Percentiles rank a stretch among this genome's conserved stretches.
phyloP scores from a whole-genome alignment of 2,797 vertebrate species.

The Sebastiscus albofasciatus region DNA sequence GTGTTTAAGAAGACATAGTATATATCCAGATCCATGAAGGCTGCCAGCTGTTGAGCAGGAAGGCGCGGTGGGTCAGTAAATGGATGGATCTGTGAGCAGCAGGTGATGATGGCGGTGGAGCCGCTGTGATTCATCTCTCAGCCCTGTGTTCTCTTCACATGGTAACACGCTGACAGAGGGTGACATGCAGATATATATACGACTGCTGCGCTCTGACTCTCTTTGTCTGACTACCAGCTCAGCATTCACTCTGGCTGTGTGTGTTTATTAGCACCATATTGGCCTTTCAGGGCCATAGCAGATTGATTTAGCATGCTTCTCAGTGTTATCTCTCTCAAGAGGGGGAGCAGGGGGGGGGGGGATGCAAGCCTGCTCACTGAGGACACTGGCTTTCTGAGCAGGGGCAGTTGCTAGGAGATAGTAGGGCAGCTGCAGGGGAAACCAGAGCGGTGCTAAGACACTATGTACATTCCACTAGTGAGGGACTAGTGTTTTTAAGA shows the following conservation, averaged over 20 bases:
- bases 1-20: constrained; percentile 10
- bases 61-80: constrained; percentile 9
- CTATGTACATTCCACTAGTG: neutral
- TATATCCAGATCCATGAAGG: neutral
- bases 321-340: constrained; percentile 44
- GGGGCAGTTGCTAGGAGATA: constrained; percentile 64
- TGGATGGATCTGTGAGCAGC: constrained; percentile 39
- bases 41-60: constrained; percentile 34
- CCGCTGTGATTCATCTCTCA: constrained; percentile 45
- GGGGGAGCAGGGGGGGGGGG: neutral
- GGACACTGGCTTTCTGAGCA: constrained; percentile 1
- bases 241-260: constrained; percentile 1
- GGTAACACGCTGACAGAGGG: constrained; percentile 44
- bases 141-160: constrained; percentile 42
- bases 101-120: constrained; percentile 35
- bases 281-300: constrained; percentile 77
- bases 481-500: constrained; percentile 3
- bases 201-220: neutral
- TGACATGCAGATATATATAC: constrained; percentile 33
- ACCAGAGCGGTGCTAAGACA: constrained; percentile 32
- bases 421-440: constrained; percentile 30
- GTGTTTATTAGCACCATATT: constrained; percentile 77
- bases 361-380: constrained; percentile 10
- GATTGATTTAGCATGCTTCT: constrained; percentile 82
- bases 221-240: constrained; percentile 24